Percentiles rank a stretch among this genome's conserved stretches.
These are phyloP conservation scores for Spatulosminthurus flaviceps DNA, from an alignment of 2,888 invertebrate genomes.

Conservation along the genomic window DNA sequence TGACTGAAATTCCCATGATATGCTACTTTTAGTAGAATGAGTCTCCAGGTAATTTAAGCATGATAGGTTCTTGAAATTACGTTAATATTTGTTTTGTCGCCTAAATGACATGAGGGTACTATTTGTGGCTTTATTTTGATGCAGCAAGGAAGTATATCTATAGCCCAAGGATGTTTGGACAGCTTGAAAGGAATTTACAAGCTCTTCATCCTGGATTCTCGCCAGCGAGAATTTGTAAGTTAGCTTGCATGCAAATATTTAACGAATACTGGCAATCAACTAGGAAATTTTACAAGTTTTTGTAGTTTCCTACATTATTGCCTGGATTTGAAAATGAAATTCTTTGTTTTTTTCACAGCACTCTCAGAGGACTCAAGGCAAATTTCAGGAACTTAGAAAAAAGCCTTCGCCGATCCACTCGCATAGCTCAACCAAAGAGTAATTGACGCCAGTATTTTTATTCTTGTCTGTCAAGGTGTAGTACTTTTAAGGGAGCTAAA, in stretches of 20 bases:
- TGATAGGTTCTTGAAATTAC: background rate
- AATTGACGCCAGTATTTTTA: background rate
- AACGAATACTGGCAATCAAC: too few relatives aligned
- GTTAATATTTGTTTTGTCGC: background rate
- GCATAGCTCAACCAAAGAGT: slow-evolving; percentile 42
- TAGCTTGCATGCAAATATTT: slow-evolving; percentile 29
- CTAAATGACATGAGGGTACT: too few relatives aligned
- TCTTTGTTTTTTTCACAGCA: too few relatives aligned
- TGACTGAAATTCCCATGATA: background rate
- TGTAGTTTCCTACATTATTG: background rate
- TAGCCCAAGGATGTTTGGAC: slow-evolving; percentile 79
- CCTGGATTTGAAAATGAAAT: too few relatives aligned
- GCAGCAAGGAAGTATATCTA: slow-evolving; percentile 74
- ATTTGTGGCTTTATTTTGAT: slow-evolving; percentile 65
- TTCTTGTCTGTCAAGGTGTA: too few relatives aligned
- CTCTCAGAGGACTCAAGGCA: slow-evolving; percentile 44
- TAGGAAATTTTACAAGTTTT: too few relatives aligned
- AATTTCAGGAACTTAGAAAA: slow-evolving; percentile 53
- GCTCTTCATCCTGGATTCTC: slow-evolving; percentile 76
- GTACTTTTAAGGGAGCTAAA: slow-evolving; percentile 13
- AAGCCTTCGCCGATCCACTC: slow-evolving; percentile 40
- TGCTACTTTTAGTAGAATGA: slow-evolving; percentile 32
- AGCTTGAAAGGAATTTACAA: slow-evolving; percentile 81
- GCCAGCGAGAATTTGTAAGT: slow-evolving; percentile 58
- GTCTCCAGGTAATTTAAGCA: slow-evolving; percentile 38